Percentiles rank a stretch among this genome's conserved stretches.
Conservation (phyloP, 2,888 invertebrate species). For the Xylota sylvarum region DNA sequence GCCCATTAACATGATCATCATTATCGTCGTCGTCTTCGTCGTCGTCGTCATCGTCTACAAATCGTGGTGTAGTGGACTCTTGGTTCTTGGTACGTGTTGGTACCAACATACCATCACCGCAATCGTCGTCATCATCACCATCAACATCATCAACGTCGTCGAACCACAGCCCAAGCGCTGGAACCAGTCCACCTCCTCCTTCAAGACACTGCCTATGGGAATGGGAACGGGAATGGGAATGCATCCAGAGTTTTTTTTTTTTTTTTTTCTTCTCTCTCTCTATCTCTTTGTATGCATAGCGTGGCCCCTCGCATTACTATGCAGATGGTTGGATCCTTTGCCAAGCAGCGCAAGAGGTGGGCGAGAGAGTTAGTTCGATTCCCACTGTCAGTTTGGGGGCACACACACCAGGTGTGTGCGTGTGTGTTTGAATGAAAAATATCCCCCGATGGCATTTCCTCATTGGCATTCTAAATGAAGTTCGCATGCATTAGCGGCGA, state of each 20-base stretch:
- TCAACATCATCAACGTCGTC: constrained; percentile 8
- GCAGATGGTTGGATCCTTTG: constrained; percentile 49
- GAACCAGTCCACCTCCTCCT: constrained; percentile 75
- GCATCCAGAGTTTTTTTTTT: constrained; percentile 22
- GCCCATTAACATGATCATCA: constrained; percentile 62
- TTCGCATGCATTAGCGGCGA: constrained; percentile 61
- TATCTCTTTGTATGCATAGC: constrained; percentile 55
- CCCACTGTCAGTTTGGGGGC: constrained; percentile 66
- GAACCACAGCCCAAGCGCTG: constrained; percentile 64
- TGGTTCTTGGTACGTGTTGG: constrained; percentile 76
- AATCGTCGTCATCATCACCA: constrained; percentile 23
- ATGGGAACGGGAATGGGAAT: constrained; percentile 64
- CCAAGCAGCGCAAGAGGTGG: constrained; percentile 21
- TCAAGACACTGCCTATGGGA: constrained; percentile 40
- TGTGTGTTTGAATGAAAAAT: constrained; percentile 50
- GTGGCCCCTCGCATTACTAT: constrained; percentile 44
- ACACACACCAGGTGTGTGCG: constrained; percentile 30
- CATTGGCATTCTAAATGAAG: constrained; percentile 73
- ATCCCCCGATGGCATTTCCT: constrained; percentile 65
- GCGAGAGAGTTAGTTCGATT: constrained; percentile 45
- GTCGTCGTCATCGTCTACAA: constrained; percentile 52
- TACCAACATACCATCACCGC: constrained; percentile 50
- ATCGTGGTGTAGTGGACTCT: constrained; percentile 34
- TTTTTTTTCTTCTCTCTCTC: background rate
- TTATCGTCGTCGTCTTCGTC: constrained; percentile 56